phyloP scores from a whole-genome alignment of 2,113 vertebrate genomes.

The human (Homo sapiens) region DNA sequence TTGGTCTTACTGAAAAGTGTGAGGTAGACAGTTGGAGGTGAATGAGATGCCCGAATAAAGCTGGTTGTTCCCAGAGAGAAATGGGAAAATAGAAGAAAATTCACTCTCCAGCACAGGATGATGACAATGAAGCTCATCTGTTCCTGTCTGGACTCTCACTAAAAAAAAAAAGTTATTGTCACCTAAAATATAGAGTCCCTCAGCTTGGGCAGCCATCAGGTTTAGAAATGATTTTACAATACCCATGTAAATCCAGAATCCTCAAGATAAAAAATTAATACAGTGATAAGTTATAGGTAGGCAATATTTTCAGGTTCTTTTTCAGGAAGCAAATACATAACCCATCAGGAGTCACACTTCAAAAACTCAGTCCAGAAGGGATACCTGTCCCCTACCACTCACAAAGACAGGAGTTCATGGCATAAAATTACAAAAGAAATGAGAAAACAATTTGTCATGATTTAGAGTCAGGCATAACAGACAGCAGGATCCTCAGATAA shows the following conservation, averaged over 20 bases:
- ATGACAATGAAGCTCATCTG: neutral
- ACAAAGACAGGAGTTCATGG: neutral
- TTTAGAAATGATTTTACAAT: neutral
- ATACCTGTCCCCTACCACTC: neutral
- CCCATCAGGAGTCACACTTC: neutral
- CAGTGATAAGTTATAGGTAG: neutral
- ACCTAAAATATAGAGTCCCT: neutral
- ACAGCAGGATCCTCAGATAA: neutral
- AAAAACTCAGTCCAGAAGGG: neutral
- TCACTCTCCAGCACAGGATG: neutral
- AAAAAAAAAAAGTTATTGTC: neutral
- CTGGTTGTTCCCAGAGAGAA: neutral
- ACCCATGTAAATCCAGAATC: neutral
- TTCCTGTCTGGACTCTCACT: neutral
- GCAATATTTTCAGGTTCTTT: neutral
- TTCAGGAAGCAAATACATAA: neutral
- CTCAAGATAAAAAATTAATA: neutral
- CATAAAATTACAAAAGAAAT: neutral
- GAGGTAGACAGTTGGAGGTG: neutral
- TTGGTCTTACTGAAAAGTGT: neutral
- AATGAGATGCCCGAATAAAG: neutral
- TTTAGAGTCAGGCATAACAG: neutral
- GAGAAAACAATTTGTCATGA: neutral
- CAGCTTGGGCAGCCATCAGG: neutral
- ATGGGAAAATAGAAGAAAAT: neutral